These are phyloP conservation scores for Philereme vetulata DNA, from an alignment of 2,888 invertebrate genomes.

Conservation along the genomic window DNA sequence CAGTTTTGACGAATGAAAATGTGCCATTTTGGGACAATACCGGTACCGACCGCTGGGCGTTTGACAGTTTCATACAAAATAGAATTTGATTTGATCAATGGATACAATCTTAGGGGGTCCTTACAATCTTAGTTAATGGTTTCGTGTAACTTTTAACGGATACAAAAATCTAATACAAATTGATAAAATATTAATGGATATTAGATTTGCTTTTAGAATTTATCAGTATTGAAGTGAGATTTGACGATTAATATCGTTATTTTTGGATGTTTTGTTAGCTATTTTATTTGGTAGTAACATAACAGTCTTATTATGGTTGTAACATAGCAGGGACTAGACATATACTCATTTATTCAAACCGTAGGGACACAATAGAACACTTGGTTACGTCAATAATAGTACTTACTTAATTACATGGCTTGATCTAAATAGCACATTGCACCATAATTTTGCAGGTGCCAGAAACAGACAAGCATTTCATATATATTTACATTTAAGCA, in stretches of 20 bases:
- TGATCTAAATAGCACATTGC: too few species aligned
- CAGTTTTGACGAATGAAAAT: slow-evolving; percentile 4
- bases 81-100: slow-evolving; percentile 37
- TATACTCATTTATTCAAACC: too few species aligned
- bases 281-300: not conserved
- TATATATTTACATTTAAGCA: too few species aligned
- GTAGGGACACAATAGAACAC: too few species aligned
- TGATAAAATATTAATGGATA: slow-evolving; percentile 18
- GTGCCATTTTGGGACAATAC: slow-evolving; percentile 4
- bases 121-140: too few species aligned
- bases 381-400: too few species aligned
- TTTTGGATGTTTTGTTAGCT: not conserved
- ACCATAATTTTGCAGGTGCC: too few species aligned
- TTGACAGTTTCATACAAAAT: slow-evolving; percentile 38
- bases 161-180: slow-evolving; percentile 12
- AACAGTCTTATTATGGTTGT: too few species aligned
- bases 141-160: slow-evolving; percentile 17
- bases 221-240: not conserved
- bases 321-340: too few species aligned
- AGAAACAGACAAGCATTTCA: too few species aligned
- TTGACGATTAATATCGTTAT: not conserved
- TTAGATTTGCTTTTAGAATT: slow-evolving; percentile 18
- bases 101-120: slow-evolving; percentile 34
- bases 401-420: too few species aligned
- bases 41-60: slow-evolving; percentile 26